These are phyloP conservation scores for Sebastes dallii DNA, from an alignment of 2,797 vertebrate genomes.

Conservation along the genomic window DNA sequence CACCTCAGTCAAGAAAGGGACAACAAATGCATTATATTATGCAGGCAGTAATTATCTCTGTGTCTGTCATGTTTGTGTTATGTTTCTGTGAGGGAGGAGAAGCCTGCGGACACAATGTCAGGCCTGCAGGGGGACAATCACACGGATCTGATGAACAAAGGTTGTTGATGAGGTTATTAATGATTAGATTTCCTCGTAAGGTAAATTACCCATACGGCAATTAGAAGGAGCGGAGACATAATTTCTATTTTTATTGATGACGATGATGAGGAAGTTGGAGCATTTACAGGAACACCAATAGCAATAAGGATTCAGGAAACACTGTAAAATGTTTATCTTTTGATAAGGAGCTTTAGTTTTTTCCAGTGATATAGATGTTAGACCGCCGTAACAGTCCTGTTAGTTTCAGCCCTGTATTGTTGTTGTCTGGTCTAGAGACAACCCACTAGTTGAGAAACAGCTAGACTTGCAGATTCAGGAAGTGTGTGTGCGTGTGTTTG, in stretches of 20 bases:
- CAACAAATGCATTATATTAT: neutral
- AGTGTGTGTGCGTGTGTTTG: constrained; percentile 14
- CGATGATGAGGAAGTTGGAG: neutral
- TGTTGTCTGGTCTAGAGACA: constrained; percentile 25
- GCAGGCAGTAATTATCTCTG: neutral
- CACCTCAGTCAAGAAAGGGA: neutral
- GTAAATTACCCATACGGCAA: neutral
- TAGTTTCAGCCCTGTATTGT: neutral
- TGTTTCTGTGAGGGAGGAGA: neutral
- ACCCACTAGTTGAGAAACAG: constrained; percentile 23
- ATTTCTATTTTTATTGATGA: neutral
- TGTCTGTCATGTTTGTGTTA: constrained; percentile 1
- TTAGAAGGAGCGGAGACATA: neutral
- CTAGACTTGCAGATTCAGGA: constrained; percentile 53
- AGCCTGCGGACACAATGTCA: neutral
- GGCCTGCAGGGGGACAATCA: constrained; percentile 7
- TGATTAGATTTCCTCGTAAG: constrained; percentile 43
- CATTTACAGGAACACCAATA: neutral
- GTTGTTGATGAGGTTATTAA: constrained; percentile 23
- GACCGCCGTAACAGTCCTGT: neutral
- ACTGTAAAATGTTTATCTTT: neutral
- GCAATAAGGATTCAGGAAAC: neutral
- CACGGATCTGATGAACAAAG: constrained; percentile 38
- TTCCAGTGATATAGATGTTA: neutral
- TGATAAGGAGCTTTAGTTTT: neutral